Conservation (phyloP, 2,113 vertebrate genomes). For the Hippopotamus amphibius region DNA sequence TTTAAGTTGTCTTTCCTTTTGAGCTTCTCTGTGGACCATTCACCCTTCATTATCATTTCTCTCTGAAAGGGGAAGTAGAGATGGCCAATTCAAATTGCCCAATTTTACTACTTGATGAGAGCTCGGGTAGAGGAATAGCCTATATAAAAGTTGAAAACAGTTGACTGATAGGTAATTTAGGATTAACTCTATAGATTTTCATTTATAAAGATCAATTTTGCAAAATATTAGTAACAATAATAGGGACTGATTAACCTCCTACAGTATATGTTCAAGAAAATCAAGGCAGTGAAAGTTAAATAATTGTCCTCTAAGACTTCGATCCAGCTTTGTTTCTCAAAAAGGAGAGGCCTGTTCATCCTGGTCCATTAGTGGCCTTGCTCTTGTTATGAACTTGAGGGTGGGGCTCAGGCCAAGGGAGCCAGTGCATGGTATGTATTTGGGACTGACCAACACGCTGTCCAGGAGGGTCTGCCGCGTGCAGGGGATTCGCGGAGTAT, state of each 20-base stretch:
- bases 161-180: not conserved
- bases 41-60: slow-evolving; percentile 27
- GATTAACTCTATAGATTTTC: not conserved
- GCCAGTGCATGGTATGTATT: not conserved
- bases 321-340: not conserved
- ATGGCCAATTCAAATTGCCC: not conserved
- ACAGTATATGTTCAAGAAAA: not conserved
- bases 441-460: rapidly evolving
- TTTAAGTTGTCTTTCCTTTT: not conserved
- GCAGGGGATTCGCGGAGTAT: not conserved
- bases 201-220: slow-evolving; percentile 39
- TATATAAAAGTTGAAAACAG: slow-evolving; percentile 3
- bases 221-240: slow-evolving; percentile 2
- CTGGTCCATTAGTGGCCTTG: not conserved
- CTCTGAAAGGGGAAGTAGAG: not conserved
- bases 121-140: not conserved
- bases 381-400: not conserved
- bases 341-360: not conserved
- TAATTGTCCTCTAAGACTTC: not conserved
- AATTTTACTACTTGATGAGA: not conserved
- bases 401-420: not conserved
- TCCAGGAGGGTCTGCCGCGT: not conserved
- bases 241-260: not conserved
- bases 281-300: not conserved
- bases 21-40: not conserved